Base-by-base conservation (phyloP, 2,797 vertebrate species). In the Pangasius mekongensis region DNA sequence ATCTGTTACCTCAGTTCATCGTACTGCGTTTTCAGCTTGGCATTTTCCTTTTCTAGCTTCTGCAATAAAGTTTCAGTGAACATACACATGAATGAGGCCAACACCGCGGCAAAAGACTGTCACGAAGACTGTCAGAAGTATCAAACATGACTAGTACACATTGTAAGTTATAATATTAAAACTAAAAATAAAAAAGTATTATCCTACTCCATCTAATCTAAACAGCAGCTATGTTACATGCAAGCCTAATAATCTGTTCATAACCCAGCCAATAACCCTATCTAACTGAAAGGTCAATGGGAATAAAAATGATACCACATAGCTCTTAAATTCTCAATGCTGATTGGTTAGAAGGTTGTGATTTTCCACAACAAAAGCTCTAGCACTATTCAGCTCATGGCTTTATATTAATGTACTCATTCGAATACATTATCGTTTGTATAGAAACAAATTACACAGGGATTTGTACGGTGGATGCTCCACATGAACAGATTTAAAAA, bases 11-110 rank as follows among this genome's bases (percentile, higher is more conserved):
- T 94, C 90, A 95, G 92, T 89, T 95, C 94, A 94, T 95, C 94
- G 89, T 94, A 92, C 93, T 96, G 94, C 91, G 92, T 89, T 85
- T 92, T 96, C 92, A 95, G 92, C 93, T 94, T 93, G 83, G 91
- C 89, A 89, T 94, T 93, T 93, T 95, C 94, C 91, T 93, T 93
- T 91, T 94, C 88, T 90, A 95, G 95, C 93, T 94, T 95, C 93
- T 90, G 89, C 90, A 87, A 91, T 91, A 54, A 71, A 69, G 8
- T 5, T 33, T 6, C 27, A 39, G 14, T 30, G 24, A 24, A 39
- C 49, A 33, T 1, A 76, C 13, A 66, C n/a, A 54, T 66, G 1
- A 78, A 87, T 1, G n/a, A n/a, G 36, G 36, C 9, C 33, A n/a
- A 33, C 36, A 9, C 18, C 22, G 13, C n/a, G 0, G 66, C 91